phyloP scores from a whole-genome alignment of 2,888 invertebrate species.

The Miltochrista miniata region DNA sequence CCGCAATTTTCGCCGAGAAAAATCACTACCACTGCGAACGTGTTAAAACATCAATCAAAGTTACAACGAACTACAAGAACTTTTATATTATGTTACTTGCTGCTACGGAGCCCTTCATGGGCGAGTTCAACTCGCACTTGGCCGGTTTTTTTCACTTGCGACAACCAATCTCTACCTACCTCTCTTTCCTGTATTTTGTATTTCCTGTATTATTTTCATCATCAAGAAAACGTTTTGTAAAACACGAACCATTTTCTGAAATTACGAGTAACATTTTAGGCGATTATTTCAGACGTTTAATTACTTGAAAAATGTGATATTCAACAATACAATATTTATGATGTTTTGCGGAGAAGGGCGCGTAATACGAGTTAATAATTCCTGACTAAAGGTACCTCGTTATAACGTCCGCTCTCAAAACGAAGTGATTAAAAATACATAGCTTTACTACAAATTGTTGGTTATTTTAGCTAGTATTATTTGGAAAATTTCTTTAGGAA shows the following conservation, averaged over 20 bases:
- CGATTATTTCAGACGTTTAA: constrained; percentile 4
- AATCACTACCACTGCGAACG: too few relatives aligned
- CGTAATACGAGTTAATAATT: constrained; percentile 15
- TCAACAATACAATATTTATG: constrained; percentile 10
- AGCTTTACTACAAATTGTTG: constrained; percentile 31
- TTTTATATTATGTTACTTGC: too few relatives aligned
- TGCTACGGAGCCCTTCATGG: too few relatives aligned
- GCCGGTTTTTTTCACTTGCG: too few relatives aligned
- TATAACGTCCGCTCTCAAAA: constrained; percentile 29
- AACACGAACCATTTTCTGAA: background rate
- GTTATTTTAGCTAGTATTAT: constrained; percentile 27
- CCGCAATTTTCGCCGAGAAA: too few relatives aligned
- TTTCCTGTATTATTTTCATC: too few relatives aligned
- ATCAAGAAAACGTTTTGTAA: too few relatives aligned
- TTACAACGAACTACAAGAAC: too few relatives aligned
- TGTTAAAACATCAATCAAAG: too few relatives aligned
- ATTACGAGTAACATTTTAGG: background rate
- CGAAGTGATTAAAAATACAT: constrained; percentile 39
- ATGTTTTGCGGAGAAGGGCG: constrained; percentile 16
- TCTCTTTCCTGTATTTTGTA: too few relatives aligned
- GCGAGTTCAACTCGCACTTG: too few relatives aligned
- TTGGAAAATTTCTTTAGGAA: constrained; percentile 36
- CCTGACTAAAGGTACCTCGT: constrained; percentile 17
- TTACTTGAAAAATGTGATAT: constrained; percentile 12
- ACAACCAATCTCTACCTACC: too few relatives aligned